Base-by-base conservation (phyloP, 2,888 invertebrate genomes). In the Spisula subtruncata region DNA sequence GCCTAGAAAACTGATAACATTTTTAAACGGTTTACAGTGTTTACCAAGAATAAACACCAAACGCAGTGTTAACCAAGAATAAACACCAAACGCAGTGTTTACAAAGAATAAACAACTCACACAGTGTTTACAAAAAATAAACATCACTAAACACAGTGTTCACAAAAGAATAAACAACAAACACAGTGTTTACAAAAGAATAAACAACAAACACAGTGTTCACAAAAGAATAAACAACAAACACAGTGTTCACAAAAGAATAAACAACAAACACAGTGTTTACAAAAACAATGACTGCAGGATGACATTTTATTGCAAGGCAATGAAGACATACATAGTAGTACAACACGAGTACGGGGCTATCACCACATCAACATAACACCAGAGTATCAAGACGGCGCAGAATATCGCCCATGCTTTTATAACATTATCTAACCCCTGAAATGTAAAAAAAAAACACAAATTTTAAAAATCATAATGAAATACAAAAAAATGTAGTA, bases 201-300 rank as follows among this genome's bases (percentile, higher is more conserved):
- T n/a, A n/a, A n/a, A n/a, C n/a, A n/a, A n/a, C n/a, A n/a, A n/a
- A n/a, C n/a, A n/a, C n/a, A n/a, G n/a, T n/a, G n/a, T n/a, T n/a
- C n/a, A n/a, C n/a, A n/a, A n/a, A n/a, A n/a, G n/a, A n/a, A n/a
- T n/a, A n/a, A n/a, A n/a, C n/a, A n/a, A n/a, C n/a, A n/a, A n/a
- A n/a, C n/a, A n/a, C n/a, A n/a, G n/a, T n/a, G n/a, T n/a, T n/a
- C n/a, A n/a, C n/a, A n/a, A n/a, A n/a, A n/a, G n/a, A n/a, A n/a
- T n/a, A 1, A 66, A 56, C 60, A 66, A n/a, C 10, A 66, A 66
- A 41, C n/a, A 66, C 60, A 25, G 10, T 32, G 14, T 41, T 84
- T 56, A 71, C n/a, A 75, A 48, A 85, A 86, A 81, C 66, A 86
- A 86, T 86, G 82, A 81, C 86, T 86, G 86, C 86, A 86, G 86